Conservation (phyloP, 2,113 vertebrate genomes). For the Ursus arctos region DNA sequence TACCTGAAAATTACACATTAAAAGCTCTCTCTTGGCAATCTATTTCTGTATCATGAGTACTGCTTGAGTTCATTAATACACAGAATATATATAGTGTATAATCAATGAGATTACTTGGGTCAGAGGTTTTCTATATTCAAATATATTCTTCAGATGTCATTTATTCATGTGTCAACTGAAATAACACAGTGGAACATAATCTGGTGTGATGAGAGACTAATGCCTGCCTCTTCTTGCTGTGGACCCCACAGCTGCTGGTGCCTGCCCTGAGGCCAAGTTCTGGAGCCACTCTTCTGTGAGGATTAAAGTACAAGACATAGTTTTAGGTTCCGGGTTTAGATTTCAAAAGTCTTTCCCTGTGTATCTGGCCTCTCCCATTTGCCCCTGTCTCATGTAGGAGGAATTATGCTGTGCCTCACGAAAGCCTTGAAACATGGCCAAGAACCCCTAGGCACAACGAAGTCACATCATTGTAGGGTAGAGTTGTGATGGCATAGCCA, state of each 20-base stretch:
- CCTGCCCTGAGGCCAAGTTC: conserved; percentile 68
- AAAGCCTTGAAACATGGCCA: conserved; percentile 72
- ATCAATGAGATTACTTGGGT: neutral
- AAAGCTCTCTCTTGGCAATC: neutral
- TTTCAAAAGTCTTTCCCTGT: conserved; percentile 70
- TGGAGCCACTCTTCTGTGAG: conserved; percentile 78
- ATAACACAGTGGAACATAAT: conserved; percentile 38
- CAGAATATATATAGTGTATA: neutral
- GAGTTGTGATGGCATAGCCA: neutral
- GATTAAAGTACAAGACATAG: conserved; percentile 85
- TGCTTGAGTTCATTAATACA: neutral
- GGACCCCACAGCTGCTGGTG: conserved; percentile 83
- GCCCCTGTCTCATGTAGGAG: conserved; percentile 65
- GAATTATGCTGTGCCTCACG: neutral
- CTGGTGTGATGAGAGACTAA: conserved; percentile 34
- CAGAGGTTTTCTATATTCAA: neutral
- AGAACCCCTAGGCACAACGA: neutral
- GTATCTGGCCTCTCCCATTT: conserved; percentile 69
- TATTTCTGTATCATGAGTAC: neutral
- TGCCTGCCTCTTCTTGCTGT: conserved; percentile 51
- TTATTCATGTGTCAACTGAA: conserved; percentile 36
- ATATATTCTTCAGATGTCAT: neutral
- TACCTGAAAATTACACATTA: neutral
- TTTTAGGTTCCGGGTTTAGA: conserved; percentile 83
- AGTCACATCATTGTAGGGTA: conserved; percentile 30